Conservation (phyloP, 2,797 vertebrate genomes). For the Coccyzus lansbergi region DNA sequence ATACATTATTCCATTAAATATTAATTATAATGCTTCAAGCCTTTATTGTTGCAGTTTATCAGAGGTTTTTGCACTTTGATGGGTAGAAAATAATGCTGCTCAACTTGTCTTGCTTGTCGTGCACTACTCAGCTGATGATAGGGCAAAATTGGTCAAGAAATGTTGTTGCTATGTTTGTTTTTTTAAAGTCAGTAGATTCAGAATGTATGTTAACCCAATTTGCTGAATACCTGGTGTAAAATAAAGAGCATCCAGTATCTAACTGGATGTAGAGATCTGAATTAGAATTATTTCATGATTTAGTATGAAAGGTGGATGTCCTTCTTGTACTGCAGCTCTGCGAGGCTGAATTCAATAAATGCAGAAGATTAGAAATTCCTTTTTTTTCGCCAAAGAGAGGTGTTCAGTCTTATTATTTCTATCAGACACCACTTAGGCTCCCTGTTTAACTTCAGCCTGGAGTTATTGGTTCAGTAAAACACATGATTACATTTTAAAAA, state of each 20-base stretch:
- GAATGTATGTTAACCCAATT: neutral
- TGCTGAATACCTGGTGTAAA: neutral
- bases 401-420: neutral
- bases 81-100: constrained; percentile 44
- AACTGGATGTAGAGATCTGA: neutral
- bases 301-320: neutral
- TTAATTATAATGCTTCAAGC: constrained; percentile 63
- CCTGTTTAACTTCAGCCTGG: neutral
- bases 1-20: constrained; percentile 72
- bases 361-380: neutral
- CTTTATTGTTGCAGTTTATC: constrained; percentile 68
- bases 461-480: neutral
- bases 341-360: neutral
- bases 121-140: neutral
- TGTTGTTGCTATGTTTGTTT: neutral
- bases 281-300: neutral
- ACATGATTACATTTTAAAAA: neutral
- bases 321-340: neutral
- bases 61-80: constrained; percentile 49
- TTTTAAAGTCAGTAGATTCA: neutral
- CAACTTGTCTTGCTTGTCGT: neutral
- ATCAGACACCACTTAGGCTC: neutral
- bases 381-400: neutral
- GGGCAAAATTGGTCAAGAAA: neutral
- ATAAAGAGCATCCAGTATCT: neutral